Conservation (phyloP, 2,113 vertebrate species). For the Embiotoca jacksoni region DNA sequence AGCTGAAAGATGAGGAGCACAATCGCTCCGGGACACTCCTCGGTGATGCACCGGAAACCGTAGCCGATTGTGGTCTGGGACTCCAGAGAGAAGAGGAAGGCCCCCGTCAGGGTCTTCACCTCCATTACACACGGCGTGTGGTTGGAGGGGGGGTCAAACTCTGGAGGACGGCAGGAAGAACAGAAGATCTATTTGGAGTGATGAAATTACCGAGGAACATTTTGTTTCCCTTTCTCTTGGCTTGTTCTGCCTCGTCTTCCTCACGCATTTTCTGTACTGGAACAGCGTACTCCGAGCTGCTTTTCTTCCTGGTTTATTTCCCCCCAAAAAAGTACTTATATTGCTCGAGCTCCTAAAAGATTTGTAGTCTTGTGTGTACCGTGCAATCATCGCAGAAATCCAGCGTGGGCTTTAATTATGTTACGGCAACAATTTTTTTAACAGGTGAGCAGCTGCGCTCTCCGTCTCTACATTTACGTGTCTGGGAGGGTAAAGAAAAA, state of each 20-base stretch:
- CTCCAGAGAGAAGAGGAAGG: conserved; percentile 97
- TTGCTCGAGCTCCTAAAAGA: too few species aligned
- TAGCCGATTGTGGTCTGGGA: conserved; percentile 98
- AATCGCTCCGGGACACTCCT: conserved; percentile 94
- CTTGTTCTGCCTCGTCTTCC: conserved; percentile 12
- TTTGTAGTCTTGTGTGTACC: too few species aligned
- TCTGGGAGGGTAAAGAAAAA: too few species aligned
- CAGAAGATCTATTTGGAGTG: conserved; percentile 12
- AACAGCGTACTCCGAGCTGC: too few species aligned
- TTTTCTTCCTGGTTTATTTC: too few species aligned
- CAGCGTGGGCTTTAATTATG: too few species aligned
- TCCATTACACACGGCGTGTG: conserved; percentile 98
- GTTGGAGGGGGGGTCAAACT: conserved; percentile 90
- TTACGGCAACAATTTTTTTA: too few species aligned
- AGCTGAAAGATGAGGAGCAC: conserved; percentile 95
- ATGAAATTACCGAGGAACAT: conserved; percentile 11
- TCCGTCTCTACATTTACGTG: too few species aligned
- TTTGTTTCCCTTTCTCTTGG: conserved; percentile 24
- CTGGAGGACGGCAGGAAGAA: conserved; percentile 55
- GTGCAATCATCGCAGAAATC: too few species aligned
- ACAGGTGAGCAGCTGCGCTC: too few species aligned
- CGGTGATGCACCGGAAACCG: conserved; percentile 97
- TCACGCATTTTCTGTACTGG: not conserved
- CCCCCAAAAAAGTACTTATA: too few species aligned
- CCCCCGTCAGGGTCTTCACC: conserved; percentile 95